Evolutionary conservation across 1,140 invertebrate genomes (phyloP), one percentile per base, ranked within the genome.

Genomic region (Drosophila repleta): DNA sequence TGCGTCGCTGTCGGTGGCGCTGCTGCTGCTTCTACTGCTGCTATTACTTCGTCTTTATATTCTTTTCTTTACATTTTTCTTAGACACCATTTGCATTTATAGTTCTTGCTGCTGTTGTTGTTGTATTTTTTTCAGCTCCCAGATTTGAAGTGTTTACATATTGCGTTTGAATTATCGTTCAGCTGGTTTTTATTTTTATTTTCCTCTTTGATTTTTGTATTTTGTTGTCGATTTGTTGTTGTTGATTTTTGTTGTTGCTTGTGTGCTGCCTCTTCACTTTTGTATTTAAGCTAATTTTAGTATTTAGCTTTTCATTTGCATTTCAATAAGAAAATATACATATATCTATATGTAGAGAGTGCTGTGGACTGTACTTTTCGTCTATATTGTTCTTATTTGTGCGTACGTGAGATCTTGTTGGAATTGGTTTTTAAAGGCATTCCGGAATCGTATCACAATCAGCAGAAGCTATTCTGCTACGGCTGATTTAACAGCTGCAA

Each of bases 121-220:
- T 68, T 73, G 32, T 48, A 58, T 37, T 37, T 35, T 48, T 45
- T 63, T 49, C 57, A 61, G 26, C 39, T 41, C 55, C 39, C 48
- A 68, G 62, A 68, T 76, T 83, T 84, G 81, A 85, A 85, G 78
- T 87, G 82, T 87, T 87, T 87, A 87, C 82, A 87, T 87, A 88
- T 73, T 82, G 74, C 78, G 71, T 87, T 87, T 87, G 78, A 88
- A 87, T 87, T 87, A 87, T 87, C 71, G 71, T 71, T 75, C 70
- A 58, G 65, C 55, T 66, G 62, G 41, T 55, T 37, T 65, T 57
- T 46, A 37, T 55, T 37, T 65, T 57, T 46, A 37, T 58, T 37
- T 29, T 72, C 65, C 74, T 70, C 74, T 75, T 85, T 77, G 78
- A 70, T 81, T 87, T 57, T 79, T 77, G 43, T 76, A 68, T 75